Evolutionary conservation across 2,888 invertebrate species (phyloP), one percentile per base, ranked within the genome.

Genomic region (Drosophila monieri): DNA sequence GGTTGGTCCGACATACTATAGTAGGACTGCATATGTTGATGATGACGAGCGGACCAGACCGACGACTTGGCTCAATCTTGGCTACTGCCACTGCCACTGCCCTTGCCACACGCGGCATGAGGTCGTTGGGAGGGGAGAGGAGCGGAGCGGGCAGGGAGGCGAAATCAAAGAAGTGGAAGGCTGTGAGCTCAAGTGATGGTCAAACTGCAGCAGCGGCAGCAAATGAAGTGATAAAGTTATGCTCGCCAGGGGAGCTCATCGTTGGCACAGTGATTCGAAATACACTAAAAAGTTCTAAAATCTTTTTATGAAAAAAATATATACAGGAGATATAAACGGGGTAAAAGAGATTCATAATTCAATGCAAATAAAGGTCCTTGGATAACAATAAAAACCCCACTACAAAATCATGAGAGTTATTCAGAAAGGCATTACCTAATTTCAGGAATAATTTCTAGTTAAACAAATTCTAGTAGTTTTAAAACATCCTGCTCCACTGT

Each of bases 191-290:
- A 85, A 78, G 80, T 83, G 86, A 77, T 87, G 87, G 80, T 76
- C 87, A 78, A 87, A 79, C 77, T 80, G 85, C 80, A 86, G 69
- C 69, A 66, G 55, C 60, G 61, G 77, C 77, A 79, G 76, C 75
- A 87, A 88, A 88, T 88, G 80, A 88, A 88, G 85, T 88, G 88
- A 88, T 88, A 87, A 88, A 85, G 88, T 85, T 83, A 74, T 80
- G 77, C 85, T 77, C 86, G 75, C 74, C 84, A 64, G 80, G 80
- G 80, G 84, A 78, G 76, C 75, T 66, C 71, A 72, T 56, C 48
- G 55, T 44, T 48, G 37, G 48, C 18, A 65, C 65, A 58, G 12
- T 71, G 64, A 14, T 47, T 2, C 14, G 4, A 15, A 0, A 6
- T 0, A 10, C 5, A 6, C 0, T 6, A 1, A 9, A 48, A 54